These are phyloP conservation scores for Neosalanx taihuensis DNA, from an alignment of 2,797 vertebrate species.

Conservation along the genomic window DNA sequence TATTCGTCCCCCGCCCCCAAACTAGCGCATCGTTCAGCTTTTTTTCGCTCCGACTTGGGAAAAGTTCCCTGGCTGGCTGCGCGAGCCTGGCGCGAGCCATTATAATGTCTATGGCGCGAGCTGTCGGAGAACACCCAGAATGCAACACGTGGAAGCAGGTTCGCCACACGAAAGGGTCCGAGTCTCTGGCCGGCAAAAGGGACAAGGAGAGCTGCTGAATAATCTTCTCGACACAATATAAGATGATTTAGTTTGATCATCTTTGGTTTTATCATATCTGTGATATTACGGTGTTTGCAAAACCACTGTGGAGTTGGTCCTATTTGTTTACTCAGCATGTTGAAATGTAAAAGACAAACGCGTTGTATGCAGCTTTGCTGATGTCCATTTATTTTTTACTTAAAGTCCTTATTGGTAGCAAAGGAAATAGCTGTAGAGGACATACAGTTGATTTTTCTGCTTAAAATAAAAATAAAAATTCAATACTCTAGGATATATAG, in stretches of 20 bases:
- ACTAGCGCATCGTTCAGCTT: not conserved
- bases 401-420: slow-evolving; percentile 18
- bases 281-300: too few species aligned
- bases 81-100: too few species aligned
- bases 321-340: too few species aligned
- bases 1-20: slow-evolving; percentile 15
- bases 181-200: slow-evolving; percentile 11
- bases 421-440: slow-evolving; percentile 21
- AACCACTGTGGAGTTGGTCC: too few species aligned
- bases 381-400: not conserved
- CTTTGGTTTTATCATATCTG: too few species aligned
- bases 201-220: too few species aligned
- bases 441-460: not conserved
- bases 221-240: too few species aligned
- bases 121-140: slow-evolving; percentile 15
- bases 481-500: not conserved
- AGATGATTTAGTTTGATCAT: too few species aligned
- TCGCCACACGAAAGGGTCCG: slow-evolving; percentile 14
- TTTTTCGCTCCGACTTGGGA: not conserved
- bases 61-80: slow-evolving; percentile 16
- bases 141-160: slow-evolving; percentile 37
- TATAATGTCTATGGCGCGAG: not conserved
- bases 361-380: too few species aligned
- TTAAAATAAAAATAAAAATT: not conserved
- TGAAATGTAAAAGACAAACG: too few species aligned